These are phyloP conservation scores for Eupithecia pulchellata DNA, from an alignment of 2,888 invertebrate genomes.

Conservation along the genomic window DNA sequence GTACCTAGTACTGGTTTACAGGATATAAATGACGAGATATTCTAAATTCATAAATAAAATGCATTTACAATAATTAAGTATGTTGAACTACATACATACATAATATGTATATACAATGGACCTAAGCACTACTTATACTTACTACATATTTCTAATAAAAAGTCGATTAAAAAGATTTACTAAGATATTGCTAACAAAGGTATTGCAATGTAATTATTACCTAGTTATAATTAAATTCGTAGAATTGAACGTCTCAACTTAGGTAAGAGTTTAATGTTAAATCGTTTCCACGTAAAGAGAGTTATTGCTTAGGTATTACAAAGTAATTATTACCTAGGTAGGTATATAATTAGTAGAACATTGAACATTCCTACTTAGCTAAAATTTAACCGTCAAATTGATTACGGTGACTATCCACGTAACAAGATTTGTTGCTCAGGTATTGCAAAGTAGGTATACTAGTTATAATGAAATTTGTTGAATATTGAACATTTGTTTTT, in stretches of 20 bases:
- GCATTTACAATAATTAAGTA: constrained; percentile 41
- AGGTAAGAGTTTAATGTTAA: neutral
- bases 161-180: neutral
- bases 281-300: neutral
- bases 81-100: constrained; percentile 40
- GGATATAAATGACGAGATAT: constrained; percentile 66
- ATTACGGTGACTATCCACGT: neutral
- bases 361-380: neutral
- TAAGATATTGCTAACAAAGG: constrained; percentile 12
- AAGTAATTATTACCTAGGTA: too few species aligned
- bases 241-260: neutral
- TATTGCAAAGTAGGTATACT: too few species aligned
- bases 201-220: constrained; percentile 54
- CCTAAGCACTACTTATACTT: constrained; percentile 6
- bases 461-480: too few species aligned
- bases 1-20: constrained; percentile 72
- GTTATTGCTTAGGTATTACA: too few species aligned
- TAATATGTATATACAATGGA: constrained; percentile 42
- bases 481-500: too few species aligned
- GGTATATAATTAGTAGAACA: constrained; percentile 9
- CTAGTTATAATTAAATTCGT: constrained; percentile 8
- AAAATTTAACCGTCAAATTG: neutral
- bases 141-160: constrained; percentile 2
- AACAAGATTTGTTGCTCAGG: neutral
- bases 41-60: constrained; percentile 46